phyloP scores from a whole-genome alignment of 2,797 vertebrate genomes.

The Coluber constrictor region DNA sequence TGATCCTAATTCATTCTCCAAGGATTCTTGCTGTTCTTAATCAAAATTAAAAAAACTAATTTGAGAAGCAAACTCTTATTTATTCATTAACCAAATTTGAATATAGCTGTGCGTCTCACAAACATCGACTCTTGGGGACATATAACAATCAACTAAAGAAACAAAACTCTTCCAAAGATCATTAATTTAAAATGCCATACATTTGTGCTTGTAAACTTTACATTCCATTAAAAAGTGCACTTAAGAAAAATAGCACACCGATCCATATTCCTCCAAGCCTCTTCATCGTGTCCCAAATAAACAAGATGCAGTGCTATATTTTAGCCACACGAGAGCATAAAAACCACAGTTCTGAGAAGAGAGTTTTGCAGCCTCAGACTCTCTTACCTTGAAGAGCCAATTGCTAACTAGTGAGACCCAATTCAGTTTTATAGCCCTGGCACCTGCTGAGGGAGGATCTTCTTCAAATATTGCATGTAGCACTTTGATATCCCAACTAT shows the following conservation, averaged over 20 bases:
- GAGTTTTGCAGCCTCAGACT: fast-evolving
- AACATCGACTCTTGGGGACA: neutral
- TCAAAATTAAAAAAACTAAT: neutral
- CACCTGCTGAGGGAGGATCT: neutral
- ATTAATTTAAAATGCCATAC: neutral
- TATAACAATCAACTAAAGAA: neutral
- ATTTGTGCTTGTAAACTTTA: neutral
- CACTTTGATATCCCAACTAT: neutral
- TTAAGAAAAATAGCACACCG: neutral
- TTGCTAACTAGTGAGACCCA: fast-evolving
- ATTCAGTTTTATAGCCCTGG: neutral
- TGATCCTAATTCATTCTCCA: neutral
- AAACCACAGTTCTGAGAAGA: neutral
- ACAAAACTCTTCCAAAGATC: neutral
- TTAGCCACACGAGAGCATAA: slow-evolving; percentile 44
- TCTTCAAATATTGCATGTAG: neutral
- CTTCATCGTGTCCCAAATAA: neutral
- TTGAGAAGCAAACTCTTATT: neutral
- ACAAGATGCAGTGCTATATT: slow-evolving; percentile 27
- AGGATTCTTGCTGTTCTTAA: neutral
- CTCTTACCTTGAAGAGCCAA: neutral
- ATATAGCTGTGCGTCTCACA: neutral
- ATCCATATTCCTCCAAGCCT: neutral
- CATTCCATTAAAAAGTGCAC: neutral
- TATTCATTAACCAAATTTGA: neutral